Conservation (phyloP, 2,113 vertebrate genomes). For the Brevimyrus niger region DNA sequence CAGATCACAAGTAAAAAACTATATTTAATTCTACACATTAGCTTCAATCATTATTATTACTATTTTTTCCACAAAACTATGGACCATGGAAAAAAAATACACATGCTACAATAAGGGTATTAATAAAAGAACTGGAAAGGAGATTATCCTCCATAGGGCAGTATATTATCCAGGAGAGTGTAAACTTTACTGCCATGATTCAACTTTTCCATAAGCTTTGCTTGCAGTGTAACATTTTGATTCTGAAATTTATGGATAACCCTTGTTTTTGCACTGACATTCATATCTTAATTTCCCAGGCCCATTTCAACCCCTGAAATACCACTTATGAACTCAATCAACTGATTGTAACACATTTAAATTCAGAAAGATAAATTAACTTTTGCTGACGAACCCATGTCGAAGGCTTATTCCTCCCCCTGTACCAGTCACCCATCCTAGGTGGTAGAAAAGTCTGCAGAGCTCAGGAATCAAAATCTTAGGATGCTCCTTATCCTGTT, state of each 20-base stretch:
- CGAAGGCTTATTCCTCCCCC: slow-evolving; percentile 90
- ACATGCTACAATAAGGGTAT: not conserved
- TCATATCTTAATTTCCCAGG: not conserved
- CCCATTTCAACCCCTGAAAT: not conserved
- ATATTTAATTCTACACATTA: not conserved
- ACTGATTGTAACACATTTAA: not conserved
- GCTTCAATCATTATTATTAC: not conserved
- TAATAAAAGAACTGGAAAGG: not conserved
- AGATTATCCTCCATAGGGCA: not conserved
- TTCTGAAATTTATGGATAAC: not conserved
- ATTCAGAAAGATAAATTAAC: not conserved
- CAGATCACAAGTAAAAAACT: not conserved
- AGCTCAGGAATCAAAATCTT: slow-evolving; percentile 84
- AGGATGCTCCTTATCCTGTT: slow-evolving; percentile 79
- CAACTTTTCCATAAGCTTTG: not conserved
- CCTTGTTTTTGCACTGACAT: not conserved
- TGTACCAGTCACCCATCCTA: slow-evolving; percentile 94
- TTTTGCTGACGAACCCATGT: slow-evolving; percentile 63
- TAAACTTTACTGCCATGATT: not conserved
- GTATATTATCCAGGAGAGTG: not conserved
- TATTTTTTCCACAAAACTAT: not conserved
- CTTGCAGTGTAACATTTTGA: not conserved
- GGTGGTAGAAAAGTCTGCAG: slow-evolving; percentile 83
- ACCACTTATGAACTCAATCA: not conserved
- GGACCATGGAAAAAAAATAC: not conserved